Percentiles rank a stretch among this genome's conserved stretches.
phyloP scores from a whole-genome alignment of 2,797 vertebrate species.

The Lycodopsis pacificus region DNA sequence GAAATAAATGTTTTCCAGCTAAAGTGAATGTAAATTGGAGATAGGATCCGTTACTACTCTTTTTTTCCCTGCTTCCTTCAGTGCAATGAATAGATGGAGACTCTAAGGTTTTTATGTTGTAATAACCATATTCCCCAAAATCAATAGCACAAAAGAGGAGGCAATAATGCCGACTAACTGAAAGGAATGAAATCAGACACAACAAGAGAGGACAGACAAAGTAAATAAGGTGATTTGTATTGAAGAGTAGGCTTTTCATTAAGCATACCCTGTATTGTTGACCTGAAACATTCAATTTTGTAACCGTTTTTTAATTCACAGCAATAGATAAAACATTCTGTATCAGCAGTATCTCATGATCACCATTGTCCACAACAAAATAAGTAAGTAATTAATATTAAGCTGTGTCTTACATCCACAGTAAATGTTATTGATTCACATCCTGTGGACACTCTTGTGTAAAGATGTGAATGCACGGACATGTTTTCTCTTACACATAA shows the following conservation, averaged over 20 bases:
- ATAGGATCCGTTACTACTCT: constrained; percentile 92
- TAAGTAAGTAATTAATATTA: constrained; percentile 36
- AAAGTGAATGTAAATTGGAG: constrained; percentile 96
- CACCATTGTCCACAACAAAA: constrained; percentile 42
- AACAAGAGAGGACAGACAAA: constrained; percentile 81
- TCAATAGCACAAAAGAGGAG: constrained; percentile 93
- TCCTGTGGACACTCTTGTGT: constrained; percentile 12
- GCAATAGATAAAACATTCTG: constrained; percentile 45
- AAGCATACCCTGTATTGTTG: constrained; percentile 87
- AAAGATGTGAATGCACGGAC: constrained; percentile 15
- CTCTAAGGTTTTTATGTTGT: constrained; percentile 89
- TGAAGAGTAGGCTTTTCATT: constrained; percentile 95
- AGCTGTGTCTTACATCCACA: constrained; percentile 30
- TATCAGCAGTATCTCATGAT: constrained; percentile 51
- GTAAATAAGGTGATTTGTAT: constrained; percentile 92
- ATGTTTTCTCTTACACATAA: constrained; percentile 19
- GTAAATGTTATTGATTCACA: constrained; percentile 6
- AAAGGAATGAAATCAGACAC: constrained; percentile 95
- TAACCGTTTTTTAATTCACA: constrained; percentile 27
- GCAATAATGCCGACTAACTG: constrained; percentile 95
- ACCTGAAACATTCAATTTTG: constrained; percentile 88
- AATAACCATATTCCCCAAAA: constrained; percentile 96
- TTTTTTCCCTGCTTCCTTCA: constrained; percentile 51
- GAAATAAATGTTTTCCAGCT: constrained; percentile 93
- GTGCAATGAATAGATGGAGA: constrained; percentile 86